Base-by-base conservation (phyloP, 2,113 vertebrate species). In the Chaenocephalus aceratus region DNA sequence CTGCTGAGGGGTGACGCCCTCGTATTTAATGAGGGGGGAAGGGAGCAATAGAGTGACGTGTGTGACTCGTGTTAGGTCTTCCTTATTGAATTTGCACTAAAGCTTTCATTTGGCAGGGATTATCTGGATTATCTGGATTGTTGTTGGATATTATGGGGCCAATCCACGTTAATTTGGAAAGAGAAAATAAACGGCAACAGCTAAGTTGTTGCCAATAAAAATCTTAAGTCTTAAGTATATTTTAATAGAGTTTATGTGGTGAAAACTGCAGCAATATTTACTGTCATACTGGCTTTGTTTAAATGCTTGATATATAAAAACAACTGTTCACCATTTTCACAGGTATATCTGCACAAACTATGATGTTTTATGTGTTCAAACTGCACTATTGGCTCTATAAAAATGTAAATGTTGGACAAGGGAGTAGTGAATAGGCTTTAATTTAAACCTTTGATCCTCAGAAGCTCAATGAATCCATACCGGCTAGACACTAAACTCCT, bases 401-500 rank as follows among this genome's bases (percentile, higher is more conserved):
- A 79, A 77, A 72, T 65, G 15, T 64, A 76, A 71, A 83, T 71
- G 72, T 5, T 78, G 41, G 44, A 70, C 71, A 52, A 0, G 44
- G 71, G 83, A 68, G 49, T 62, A 70, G 9, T 82, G 77, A 80
- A 72, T 44, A 34, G 36, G 23, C 72, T 79, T 82, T 70, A 75
- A 84, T 80, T 72, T 68, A 16, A 86, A 46, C 48, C 64, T 10
- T 74, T 75, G 16, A 18, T 53, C 62, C 70, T 85, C 77, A 14
- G 58, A 74, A 53, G 86, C 16, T 53, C 64, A 73, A 64, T 88
- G 81, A 76, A 77, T 64, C 75, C 60, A 63, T 46, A 60, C 57
- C 4, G 41, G 21, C 74, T 5, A 66, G 84, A 82, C 79, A 30
- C 63, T 79, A 76, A 88, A 88, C 78, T 78, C 84, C 76, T 79